phyloP scores from a whole-genome alignment of 2,113 vertebrate species.

The Neolamprologus fasciatus region DNA sequence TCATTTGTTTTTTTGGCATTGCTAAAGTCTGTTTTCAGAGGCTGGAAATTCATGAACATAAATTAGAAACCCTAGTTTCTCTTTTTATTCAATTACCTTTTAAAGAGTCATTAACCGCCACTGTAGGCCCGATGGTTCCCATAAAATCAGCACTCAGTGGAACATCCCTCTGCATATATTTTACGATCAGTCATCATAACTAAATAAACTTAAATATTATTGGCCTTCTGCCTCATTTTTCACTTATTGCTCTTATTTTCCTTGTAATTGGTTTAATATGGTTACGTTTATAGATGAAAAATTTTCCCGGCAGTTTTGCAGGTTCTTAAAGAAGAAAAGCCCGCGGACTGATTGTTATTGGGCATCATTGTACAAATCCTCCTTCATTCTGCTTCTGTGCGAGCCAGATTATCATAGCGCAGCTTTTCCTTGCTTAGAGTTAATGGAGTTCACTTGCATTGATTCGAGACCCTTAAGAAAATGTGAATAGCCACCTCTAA shows the following conservation, averaged over 20 bases:
- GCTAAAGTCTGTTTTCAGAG: neutral
- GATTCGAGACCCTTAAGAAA: slow-evolving; percentile 27
- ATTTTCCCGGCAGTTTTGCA: neutral
- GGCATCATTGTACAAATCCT: slow-evolving; percentile 4
- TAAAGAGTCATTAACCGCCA: slow-evolving; percentile 17
- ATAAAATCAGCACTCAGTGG: slow-evolving; percentile 8
- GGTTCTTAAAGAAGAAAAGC: neutral
- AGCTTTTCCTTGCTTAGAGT: slow-evolving; percentile 7
- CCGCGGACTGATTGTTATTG: neutral
- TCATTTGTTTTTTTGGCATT: neutral
- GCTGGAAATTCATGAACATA: slow-evolving; percentile 1
- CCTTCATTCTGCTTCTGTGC: slow-evolving; percentile 15
- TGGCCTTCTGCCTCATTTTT: neutral
- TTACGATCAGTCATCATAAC: neutral
- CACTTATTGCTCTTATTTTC: neutral
- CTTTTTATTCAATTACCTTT: neutral
- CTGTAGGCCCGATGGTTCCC: neutral
- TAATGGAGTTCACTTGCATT: slow-evolving; percentile 47
- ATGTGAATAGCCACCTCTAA: slow-evolving; percentile 23
- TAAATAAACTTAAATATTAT: slow-evolving; percentile 26
- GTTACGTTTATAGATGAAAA: neutral
- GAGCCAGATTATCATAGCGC: slow-evolving; percentile 32
- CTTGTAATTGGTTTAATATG: neutral
- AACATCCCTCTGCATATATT: neutral
- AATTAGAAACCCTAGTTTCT: neutral